Base-by-base conservation (phyloP, 2,888 invertebrate species). In the Tubulanus polymorphus region DNA sequence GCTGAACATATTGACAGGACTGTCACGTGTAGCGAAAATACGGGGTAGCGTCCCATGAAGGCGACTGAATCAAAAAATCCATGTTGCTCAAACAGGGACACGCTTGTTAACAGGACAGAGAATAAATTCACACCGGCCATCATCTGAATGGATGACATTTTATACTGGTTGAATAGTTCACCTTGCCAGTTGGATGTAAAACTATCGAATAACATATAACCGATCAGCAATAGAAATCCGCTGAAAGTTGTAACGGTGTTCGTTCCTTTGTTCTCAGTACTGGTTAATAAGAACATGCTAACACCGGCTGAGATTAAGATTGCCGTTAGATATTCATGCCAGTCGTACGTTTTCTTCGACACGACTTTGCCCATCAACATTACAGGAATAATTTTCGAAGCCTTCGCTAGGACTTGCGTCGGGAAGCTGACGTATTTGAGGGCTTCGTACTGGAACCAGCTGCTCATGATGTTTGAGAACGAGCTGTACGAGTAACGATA, bases 371-470 rank as follows among this genome's bases (percentile, higher is more conserved):
- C 95, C 96, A 99, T 97, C 73, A 95, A 76, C 97, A 99, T 99
- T 48, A 97, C 96, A 2, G 79, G 78, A 32, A 79, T 78, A 15
- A 79, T 74, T 83, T 99, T 99, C 64, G 93, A 94, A n/a, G 97
- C 94, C 81, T 99, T 99, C 20, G 76, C 76, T n/a, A 78, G 60
- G 65, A 91, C 93, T 85, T 97, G 96, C 15, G 95, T 93, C 1
- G 97, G 97, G 79, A 99, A 99, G 74, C 91, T 94, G 71, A 99
- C 93, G 80, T 90, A 99, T 79, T 97, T 97, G 47, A 99, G 83
- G 25, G 97, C 97, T 81, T 99, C 99, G 78, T 99, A 99, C 81
- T 99, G 99, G 80, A 94, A 97, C 97, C 97, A 99, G 48, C 95
- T 94, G 76, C 95, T 95, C 85, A 99, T 86, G 63, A 97, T 91